Conservation (phyloP, 1,140 invertebrate genomes). For the Ceratosolen solmsi region DNA sequence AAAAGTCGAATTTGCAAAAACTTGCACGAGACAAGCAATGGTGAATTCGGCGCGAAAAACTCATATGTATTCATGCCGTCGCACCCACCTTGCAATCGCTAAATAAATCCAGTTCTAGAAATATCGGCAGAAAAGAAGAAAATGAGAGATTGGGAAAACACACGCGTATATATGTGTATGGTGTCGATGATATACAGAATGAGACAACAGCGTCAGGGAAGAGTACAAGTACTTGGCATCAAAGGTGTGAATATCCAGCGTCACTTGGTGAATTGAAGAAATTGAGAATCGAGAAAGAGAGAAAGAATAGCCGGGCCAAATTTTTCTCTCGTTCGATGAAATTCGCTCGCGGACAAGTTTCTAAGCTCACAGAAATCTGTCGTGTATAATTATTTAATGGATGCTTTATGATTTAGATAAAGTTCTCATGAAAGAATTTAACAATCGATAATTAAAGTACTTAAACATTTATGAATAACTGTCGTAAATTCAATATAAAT, state of each 20-base stretch:
- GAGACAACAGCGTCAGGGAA: background rate
- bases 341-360: background rate
- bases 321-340: too few species aligned
- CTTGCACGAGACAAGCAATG: background rate
- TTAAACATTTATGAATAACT: too few species aligned
- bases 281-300: background rate
- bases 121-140: constrained; percentile 45
- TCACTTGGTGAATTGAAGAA: constrained; percentile 59
- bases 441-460: too few species aligned
- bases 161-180: background rate
- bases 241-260: constrained; percentile 59
- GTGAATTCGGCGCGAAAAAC: constrained; percentile 48
- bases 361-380: background rate
- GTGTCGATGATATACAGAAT: background rate
- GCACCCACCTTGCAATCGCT: constrained; percentile 27
- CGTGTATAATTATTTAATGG: too few species aligned
- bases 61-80: constrained; percentile 62
- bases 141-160: background rate
- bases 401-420: too few species aligned
- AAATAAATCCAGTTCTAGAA: constrained; percentile 59
- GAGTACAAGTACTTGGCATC: constrained; percentile 20
- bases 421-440: too few species aligned
- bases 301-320: background rate
- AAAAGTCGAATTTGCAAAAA: too few species aligned
- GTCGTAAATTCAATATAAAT: too few species aligned